Conservation (phyloP, 2,888 invertebrate species). For the Melanophora roralis region DNA sequence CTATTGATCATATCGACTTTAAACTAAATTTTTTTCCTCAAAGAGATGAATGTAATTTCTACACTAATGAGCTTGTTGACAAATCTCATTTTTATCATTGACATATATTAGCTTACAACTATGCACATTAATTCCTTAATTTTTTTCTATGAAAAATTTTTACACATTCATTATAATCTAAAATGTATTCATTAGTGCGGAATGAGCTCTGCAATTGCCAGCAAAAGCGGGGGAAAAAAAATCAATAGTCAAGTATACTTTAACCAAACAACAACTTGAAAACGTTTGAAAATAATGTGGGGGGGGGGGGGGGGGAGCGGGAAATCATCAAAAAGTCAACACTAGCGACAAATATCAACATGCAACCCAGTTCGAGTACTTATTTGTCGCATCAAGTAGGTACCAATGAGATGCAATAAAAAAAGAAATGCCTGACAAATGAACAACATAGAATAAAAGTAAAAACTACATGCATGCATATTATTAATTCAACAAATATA, state of each 20-base stretch:
- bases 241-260: background rate
- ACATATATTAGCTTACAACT: background rate
- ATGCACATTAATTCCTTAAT: background rate
- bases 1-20: no score
- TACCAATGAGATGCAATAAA: conserved; percentile 52
- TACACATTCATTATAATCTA: background rate
- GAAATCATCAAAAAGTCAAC: conserved; percentile 55
- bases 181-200: background rate
- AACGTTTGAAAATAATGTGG: conserved; percentile 45
- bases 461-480: conserved; percentile 4
- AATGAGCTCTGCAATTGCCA: conserved; percentile 40
- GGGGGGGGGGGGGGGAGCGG: conserved; percentile 48
- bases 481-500: no score
- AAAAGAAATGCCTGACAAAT: conserved; percentile 11
- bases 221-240: background rate
- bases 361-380: conserved; percentile 49
- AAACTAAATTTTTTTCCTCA: no score
- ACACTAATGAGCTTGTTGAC: no score
- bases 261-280: conserved; percentile 47
- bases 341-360: conserved; percentile 50
- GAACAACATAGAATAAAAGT: conserved; percentile 28
- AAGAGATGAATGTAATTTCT: no score
- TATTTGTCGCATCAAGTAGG: conserved; percentile 59
- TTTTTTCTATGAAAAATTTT: background rate
- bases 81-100: background rate